phyloP scores from a whole-genome alignment of 2,113 vertebrate species.

The Strix uralensis region DNA sequence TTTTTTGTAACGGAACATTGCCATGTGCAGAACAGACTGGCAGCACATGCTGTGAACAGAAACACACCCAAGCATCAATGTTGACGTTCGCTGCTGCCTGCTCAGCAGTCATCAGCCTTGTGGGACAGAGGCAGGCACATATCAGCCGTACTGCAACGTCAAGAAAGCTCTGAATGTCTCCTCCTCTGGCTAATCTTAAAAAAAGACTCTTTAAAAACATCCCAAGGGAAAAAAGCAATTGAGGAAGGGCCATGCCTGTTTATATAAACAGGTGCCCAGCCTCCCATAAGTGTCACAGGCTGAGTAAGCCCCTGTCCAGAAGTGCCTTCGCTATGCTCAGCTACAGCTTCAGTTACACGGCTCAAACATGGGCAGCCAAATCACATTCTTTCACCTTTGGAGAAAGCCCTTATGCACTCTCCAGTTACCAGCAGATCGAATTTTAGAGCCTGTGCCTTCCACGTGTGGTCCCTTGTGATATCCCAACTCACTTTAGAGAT shows the following conservation, averaged over 20 bases:
- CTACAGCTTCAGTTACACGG: neutral
- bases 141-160: neutral
- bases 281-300: neutral
- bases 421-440: neutral
- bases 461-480: neutral
- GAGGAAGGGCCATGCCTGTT: neutral
- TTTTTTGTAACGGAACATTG: slow-evolving; percentile 89
- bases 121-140: neutral
- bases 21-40: slow-evolving; percentile 92
- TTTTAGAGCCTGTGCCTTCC: neutral
- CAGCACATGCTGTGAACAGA: slow-evolving; percentile 83
- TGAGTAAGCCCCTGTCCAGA: neutral
- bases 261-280: neutral
- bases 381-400: neutral
- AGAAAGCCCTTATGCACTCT: neutral
- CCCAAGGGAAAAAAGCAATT: neutral
- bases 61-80: neutral
- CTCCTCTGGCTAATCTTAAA: neutral
- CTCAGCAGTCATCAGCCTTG: neutral
- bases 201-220: neutral
- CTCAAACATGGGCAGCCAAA: neutral
- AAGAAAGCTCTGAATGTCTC: neutral
- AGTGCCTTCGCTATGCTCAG: neutral
- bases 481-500: neutral
- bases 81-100: neutral